These are phyloP conservation scores for Pseudochirops cupreus DNA, from an alignment of 2,797 vertebrate genomes.

Conservation along the genomic window DNA sequence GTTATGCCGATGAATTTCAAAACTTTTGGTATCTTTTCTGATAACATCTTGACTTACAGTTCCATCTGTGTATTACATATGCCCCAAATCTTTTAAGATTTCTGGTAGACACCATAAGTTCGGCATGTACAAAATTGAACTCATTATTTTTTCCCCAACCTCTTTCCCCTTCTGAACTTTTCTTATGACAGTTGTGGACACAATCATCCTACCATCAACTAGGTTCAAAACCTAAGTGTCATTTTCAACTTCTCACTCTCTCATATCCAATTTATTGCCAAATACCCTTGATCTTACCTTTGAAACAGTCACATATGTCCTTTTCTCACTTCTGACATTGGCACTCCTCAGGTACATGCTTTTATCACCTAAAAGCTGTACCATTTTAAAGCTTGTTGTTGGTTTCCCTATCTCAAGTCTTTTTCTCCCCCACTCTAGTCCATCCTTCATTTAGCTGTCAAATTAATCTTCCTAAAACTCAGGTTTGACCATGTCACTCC, in stretches of 20 bases:
- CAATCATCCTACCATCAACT: background rate
- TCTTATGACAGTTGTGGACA: background rate
- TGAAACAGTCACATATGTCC: background rate
- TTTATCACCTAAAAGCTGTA: background rate
- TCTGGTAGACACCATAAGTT: background rate
- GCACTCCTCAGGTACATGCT: background rate
- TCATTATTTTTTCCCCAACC: background rate
- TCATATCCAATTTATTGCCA: background rate
- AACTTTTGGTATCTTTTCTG: background rate
- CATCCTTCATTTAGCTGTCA: background rate
- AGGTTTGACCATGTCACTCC: background rate
- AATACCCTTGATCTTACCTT: background rate
- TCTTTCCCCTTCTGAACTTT: background rate
- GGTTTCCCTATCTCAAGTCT: background rate
- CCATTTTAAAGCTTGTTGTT: background rate
- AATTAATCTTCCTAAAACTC: background rate
- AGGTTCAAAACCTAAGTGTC: background rate
- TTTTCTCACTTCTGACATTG: background rate
- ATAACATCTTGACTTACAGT: background rate
- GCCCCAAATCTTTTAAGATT: background rate
- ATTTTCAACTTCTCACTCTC: background rate
- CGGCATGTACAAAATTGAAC: background rate
- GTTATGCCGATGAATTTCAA: background rate
- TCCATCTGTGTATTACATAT: background rate
- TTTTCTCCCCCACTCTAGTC: too few species aligned